Evolutionary conservation across 2,888 invertebrate genomes (phyloP).

Genomic region (Argyresthia albistria): DNA sequence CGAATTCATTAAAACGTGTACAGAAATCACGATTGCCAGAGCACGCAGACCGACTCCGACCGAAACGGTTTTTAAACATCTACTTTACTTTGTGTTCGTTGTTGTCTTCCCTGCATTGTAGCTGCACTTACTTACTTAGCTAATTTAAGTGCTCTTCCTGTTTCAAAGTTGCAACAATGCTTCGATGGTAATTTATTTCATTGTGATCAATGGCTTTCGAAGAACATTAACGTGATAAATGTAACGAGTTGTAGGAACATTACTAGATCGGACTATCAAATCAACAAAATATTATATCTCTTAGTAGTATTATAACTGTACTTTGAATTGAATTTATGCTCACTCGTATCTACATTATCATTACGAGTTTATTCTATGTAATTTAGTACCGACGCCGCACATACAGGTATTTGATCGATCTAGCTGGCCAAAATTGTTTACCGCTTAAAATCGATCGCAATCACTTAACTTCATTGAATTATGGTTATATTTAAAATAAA

Average conservation of each 20-base stretch:
- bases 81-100: constrained; percentile 15
- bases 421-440: too few species aligned
- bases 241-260: too few species aligned
- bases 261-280: constrained; percentile 25
- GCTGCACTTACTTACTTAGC: not conserved
- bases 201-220: not conserved
- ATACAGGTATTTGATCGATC: too few species aligned
- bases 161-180: not conserved
- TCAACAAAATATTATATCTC: constrained; percentile 18
- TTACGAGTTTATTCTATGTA: constrained; percentile 57
- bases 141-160: not conserved
- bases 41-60: constrained; percentile 35
- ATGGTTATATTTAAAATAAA: too few species aligned
- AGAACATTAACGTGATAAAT: constrained; percentile 12
- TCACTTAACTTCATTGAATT: too few species aligned
- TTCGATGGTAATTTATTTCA: not conserved
- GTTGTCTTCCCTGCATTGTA: not conserved
- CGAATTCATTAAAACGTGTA: constrained; percentile 62
- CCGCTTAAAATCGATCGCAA: too few species aligned
- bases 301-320: constrained; percentile 38
- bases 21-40: constrained; percentile 50
- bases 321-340: constrained; percentile 53
- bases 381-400: constrained; percentile 45
- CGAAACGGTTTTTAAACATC: constrained; percentile 36
- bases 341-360: constrained; percentile 34